Evolutionary conservation across 2,888 invertebrate genomes (phyloP), one percentile per base, ranked within the genome.

Genomic region (Melieria omissa): DNA sequence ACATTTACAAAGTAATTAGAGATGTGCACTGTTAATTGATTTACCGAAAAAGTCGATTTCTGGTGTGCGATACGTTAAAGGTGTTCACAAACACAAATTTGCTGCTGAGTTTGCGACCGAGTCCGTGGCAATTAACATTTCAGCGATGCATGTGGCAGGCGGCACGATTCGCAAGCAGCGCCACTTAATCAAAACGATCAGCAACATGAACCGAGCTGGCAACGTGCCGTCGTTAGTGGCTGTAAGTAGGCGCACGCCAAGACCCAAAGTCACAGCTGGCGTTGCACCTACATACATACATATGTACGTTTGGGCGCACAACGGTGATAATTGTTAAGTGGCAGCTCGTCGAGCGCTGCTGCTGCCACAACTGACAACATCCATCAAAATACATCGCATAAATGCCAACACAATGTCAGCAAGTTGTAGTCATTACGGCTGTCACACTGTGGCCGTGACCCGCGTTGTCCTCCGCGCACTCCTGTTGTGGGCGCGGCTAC

Each of bases 341-440:
- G 14, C 14, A 52, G 14, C 14, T 52, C 6, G 1, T 52, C 12
- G 14, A 52, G 52, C 14, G 52, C n/a, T 52, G 52, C 29, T 29
- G 29, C 29, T 29, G 29, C 29, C 52, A 52, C 4, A 52, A 52
- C 52, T 52, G 12, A 14, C 12, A 52, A 8, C 52, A 52, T 52
- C 52, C 1, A 52, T 52, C 52, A 52, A 52, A 52, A 52, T 52
- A 52, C 52, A n/a, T 52, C 9, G 52, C 52, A 52, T 52, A 52
- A 52, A 52, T 52, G 52, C 14, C 52, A 52, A 6, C 52, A 52
- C 14, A 9, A 7, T 52, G 52, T 52, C 52, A 52, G 14, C 12
- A 52, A 52, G 52, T 52, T 52, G 5, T 52, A 8, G 5, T 52
- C 14, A 52, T 52, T 52, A 52, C 7, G 12, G 9, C 14, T 52